Evolutionary conservation across 2,888 invertebrate species (phyloP).

Genomic region (Caradrina clavipalpis): DNA sequence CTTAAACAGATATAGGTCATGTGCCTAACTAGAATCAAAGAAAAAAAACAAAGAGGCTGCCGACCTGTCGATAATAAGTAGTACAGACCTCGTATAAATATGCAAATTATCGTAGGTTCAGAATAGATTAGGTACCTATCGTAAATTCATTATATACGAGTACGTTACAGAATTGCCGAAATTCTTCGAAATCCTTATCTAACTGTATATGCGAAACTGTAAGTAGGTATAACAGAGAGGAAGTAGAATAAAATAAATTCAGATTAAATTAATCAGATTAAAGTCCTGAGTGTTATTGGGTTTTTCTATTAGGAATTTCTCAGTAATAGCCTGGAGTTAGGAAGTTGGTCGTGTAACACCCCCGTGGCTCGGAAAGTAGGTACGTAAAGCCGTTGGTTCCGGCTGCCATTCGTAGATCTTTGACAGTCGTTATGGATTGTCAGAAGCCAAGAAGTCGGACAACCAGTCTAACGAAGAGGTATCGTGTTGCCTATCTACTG

Average conservation of each 20-base stretch:
- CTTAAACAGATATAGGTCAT: background rate
- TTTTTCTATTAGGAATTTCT: too few relatives aligned
- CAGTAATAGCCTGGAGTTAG: too few relatives aligned
- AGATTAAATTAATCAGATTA: constrained; percentile 17
- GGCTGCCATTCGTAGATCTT: too few relatives aligned
- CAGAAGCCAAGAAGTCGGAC: too few relatives aligned
- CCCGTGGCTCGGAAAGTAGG: too few relatives aligned
- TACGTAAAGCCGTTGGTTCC: too few relatives aligned
- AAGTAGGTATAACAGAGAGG: constrained; percentile 12
- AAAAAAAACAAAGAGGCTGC: constrained; percentile 20
- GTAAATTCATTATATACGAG: constrained; percentile 3
- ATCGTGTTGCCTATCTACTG: too few relatives aligned
- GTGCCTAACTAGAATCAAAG: background rate
- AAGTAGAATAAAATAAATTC: constrained; percentile 13
- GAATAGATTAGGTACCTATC: constrained; percentile 27
- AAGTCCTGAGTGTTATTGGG: too few relatives aligned
- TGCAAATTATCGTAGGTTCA: constrained; percentile 6
- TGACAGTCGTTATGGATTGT: too few relatives aligned
- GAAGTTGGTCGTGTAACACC: too few relatives aligned
- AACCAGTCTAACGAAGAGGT: too few relatives aligned
- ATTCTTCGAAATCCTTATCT: constrained; percentile 37
- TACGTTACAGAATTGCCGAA: background rate
- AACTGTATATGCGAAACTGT: constrained; percentile 14
- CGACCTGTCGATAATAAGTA: background rate
- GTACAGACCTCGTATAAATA: background rate